Evolutionary conservation across 2,888 invertebrate genomes (phyloP), one percentile per base, ranked within the genome.

Genomic region (Dicyrtomina minuta): DNA sequence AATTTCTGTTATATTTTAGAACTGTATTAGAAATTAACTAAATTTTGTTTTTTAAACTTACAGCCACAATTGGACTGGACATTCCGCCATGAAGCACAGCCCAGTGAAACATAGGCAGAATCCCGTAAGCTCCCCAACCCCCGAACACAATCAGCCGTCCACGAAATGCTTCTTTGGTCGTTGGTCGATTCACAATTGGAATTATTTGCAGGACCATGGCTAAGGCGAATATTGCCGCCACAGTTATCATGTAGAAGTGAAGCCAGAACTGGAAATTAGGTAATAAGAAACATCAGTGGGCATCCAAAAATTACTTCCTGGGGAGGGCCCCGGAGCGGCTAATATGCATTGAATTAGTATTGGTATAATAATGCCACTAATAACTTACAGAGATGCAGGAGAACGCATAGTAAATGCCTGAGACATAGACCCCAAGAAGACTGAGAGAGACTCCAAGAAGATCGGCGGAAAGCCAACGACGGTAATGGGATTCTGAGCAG

Each of bases 381-480:
- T 15, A 46, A 46, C 87, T 87, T 85, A 93, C 94, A 84, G 88
- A 87, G 81, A 93, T 89, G 83, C 96, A 97, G 90, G 95, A 96
- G 83, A 96, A 97, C 13, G 96, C 96, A 82, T 95, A 96, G 83
- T 97, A 96, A 75, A 97, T 92, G 66, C 96, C 96, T 27, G 95
- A 94, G 74, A 95, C 89, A 83, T 96, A 97, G 81, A 96, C 95
- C 67, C 95, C 96, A 62, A 96, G 87, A 75, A 97, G 84, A 41
- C 95, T 95, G 62, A 96, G 84, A 15, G 95, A 93, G 73, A 97
- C 96, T 20, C 97, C 97, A 79, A 96, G 90, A 69, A 97, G 86
- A 81, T 97, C 97, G 80, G 91, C 91, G 78, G 92, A 90, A 51
- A 97, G 85, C 84, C 94, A 96, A 75, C 89, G 86, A 81, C 90